Conservation (phyloP, 2,797 vertebrate species). For the Oceanodroma leucorhoa region DNA sequence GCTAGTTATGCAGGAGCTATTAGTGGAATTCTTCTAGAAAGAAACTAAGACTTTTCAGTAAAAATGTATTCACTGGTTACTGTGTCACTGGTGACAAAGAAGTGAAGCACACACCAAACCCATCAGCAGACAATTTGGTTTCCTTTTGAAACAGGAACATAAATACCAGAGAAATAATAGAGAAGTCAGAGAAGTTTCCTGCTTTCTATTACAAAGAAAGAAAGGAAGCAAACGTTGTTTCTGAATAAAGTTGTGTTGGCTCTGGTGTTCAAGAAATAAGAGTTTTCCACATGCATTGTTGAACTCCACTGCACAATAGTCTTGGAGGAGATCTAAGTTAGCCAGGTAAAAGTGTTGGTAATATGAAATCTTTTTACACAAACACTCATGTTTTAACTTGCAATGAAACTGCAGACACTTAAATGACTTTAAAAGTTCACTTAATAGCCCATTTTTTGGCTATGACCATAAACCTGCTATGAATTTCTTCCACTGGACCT, state of each 20-base stretch:
- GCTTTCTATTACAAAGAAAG: neutral
- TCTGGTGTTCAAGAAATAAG: neutral
- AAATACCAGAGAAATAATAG: neutral
- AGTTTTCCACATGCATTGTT: neutral
- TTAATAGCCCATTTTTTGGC: neutral
- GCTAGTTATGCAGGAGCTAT: neutral
- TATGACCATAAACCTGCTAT: neutral
- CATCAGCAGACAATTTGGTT: neutral
- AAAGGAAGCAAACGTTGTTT: neutral
- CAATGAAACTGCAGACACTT: neutral
- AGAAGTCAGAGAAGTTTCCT: neutral
- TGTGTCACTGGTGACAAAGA: neutral
- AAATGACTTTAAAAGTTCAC: neutral
- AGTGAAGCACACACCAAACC: neutral
- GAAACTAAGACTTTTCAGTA: neutral
- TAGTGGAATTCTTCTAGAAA: neutral
- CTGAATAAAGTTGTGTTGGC: neutral
- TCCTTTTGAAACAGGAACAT: neutral
- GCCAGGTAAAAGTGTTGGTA: neutral
- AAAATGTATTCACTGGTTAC: neutral
- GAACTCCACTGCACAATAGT: neutral
- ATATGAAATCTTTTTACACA: neutral
- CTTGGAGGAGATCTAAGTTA: neutral
- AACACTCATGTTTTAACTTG: neutral
- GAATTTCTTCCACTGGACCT: neutral